These are phyloP conservation scores for Gambelia wislizenii DNA, from an alignment of 2,797 vertebrate species.

Conservation along the genomic window DNA sequence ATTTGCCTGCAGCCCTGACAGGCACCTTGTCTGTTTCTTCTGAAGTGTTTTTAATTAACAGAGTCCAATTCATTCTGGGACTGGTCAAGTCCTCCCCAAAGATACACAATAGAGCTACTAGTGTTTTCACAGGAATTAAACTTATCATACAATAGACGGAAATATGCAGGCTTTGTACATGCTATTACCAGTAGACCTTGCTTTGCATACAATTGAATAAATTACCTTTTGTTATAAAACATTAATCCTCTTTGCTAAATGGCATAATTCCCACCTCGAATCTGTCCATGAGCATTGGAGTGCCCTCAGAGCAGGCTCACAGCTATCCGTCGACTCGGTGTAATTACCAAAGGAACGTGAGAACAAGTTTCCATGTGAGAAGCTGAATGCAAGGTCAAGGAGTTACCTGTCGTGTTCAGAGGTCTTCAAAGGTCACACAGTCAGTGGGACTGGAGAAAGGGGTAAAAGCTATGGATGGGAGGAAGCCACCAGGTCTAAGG, in stretches of 20 bases:
- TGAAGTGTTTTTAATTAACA: constrained; percentile 75
- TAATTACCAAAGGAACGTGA: constrained; percentile 2
- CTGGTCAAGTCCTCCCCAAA: constrained; percentile 75
- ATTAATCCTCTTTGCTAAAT: constrained; percentile 82
- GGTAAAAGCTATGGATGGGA: not conserved
- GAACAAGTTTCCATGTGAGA: not conserved
- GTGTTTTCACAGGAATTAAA: constrained; percentile 78
- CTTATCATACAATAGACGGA: constrained; percentile 66
- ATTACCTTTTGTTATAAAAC: constrained; percentile 83
- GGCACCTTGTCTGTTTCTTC: constrained; percentile 64
- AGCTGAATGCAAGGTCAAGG: not conserved
- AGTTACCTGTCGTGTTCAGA: rapidly evolving
- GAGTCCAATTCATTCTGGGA: constrained; percentile 68
- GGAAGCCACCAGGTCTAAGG: not conserved
- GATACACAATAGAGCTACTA: constrained; percentile 52
- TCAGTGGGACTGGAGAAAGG: not conserved
- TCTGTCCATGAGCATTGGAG: constrained; percentile 55
- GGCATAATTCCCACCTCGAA: constrained; percentile 76
- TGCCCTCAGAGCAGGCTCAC: constrained; percentile 45
- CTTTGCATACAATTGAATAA: constrained; percentile 82
- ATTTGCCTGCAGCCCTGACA: constrained; percentile 69
- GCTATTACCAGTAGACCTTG: constrained; percentile 61
- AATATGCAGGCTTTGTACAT: constrained; percentile 65
- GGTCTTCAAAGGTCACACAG: not conserved
- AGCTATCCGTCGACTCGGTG: not conserved